Percentiles rank a stretch among this genome's conserved stretches.
Evolutionary conservation across 2,797 vertebrate genomes (phyloP).

Genomic region (Epinephelus malabaricus): DNA sequence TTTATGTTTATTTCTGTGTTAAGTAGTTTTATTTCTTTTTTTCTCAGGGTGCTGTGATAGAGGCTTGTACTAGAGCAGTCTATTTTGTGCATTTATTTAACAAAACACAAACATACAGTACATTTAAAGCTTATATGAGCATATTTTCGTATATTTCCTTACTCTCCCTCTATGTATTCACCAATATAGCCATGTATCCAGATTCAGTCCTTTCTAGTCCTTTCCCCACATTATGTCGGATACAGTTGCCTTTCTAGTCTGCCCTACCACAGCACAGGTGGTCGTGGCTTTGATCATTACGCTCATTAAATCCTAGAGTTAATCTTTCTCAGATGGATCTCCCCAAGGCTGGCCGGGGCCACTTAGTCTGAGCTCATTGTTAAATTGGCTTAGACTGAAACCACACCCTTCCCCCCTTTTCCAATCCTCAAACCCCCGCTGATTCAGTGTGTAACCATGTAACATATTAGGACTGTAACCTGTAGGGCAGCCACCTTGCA

Average conservation of each 20-base stretch:
- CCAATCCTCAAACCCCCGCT: constrained; percentile 60
- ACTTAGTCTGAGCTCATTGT: constrained; percentile 83
- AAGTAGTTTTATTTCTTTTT: constrained; percentile 81
- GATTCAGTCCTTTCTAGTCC: constrained; percentile 71
- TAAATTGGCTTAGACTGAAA: constrained; percentile 83
- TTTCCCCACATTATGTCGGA: constrained; percentile 69
- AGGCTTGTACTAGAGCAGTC: constrained; percentile 86
- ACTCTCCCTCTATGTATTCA: constrained; percentile 83
- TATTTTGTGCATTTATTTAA: constrained; percentile 89
- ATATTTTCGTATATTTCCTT: constrained; percentile 84
- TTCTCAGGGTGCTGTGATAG: constrained; percentile 91
- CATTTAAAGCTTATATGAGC: constrained; percentile 81
- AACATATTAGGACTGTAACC: constrained; percentile 68
- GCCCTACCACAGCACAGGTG: constrained; percentile 86
- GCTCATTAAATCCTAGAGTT: constrained; percentile 85
- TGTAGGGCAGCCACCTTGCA: constrained; percentile 65
- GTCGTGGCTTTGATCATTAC: constrained; percentile 85
- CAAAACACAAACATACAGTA: constrained; percentile 77
- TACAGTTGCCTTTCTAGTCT: constrained; percentile 86
- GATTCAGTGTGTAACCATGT: constrained; percentile 73
- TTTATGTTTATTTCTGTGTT: constrained; percentile 81
- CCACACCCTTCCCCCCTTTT: constrained; percentile 73
- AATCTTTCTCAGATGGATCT: constrained; percentile 87
- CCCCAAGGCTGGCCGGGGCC: constrained; percentile 81
- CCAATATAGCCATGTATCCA: constrained; percentile 82